phyloP scores from a whole-genome alignment of 2,888 invertebrate species.

The Colostygia pectinataria region DNA sequence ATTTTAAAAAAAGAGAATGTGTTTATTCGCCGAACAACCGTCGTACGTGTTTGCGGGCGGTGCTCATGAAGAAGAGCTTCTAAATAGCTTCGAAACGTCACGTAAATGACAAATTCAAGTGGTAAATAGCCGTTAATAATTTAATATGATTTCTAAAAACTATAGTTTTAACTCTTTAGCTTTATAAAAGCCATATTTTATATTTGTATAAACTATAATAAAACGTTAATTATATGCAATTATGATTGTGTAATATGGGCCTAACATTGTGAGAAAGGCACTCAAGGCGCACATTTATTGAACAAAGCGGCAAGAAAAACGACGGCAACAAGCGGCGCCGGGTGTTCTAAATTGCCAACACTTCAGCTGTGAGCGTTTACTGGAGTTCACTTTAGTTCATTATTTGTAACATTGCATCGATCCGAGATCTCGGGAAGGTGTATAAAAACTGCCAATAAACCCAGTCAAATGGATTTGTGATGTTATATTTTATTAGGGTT shows the following conservation, averaged over 20 bases:
- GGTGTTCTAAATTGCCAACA: constrained; percentile 75
- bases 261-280: constrained; percentile 61
- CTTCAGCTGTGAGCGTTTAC: constrained; percentile 63
- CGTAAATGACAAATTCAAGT: too few species aligned
- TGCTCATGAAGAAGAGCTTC: too few species aligned
- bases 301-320: constrained; percentile 73
- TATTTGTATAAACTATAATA: constrained; percentile 33
- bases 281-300: constrained; percentile 68
- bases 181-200: constrained; percentile 16
- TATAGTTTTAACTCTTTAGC: constrained; percentile 23
- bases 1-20: too few species aligned
- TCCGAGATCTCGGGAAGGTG: constrained; percentile 48
- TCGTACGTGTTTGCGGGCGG: too few species aligned
- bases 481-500: constrained; percentile 32
- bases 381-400: constrained; percentile 68
- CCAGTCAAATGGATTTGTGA: constrained; percentile 29
- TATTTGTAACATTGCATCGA: constrained; percentile 69
- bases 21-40: too few species aligned
- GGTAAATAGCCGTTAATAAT: too few species aligned
- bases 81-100: too few species aligned
- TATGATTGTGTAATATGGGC: constrained; percentile 57
- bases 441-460: constrained; percentile 37
- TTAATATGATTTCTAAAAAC: too few species aligned
- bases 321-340: constrained; percentile 69
- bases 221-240: constrained; percentile 42